Evolutionary conservation across 1,140 invertebrate genomes (phyloP).

Genomic region (Protaetia brevitarsis): DNA sequence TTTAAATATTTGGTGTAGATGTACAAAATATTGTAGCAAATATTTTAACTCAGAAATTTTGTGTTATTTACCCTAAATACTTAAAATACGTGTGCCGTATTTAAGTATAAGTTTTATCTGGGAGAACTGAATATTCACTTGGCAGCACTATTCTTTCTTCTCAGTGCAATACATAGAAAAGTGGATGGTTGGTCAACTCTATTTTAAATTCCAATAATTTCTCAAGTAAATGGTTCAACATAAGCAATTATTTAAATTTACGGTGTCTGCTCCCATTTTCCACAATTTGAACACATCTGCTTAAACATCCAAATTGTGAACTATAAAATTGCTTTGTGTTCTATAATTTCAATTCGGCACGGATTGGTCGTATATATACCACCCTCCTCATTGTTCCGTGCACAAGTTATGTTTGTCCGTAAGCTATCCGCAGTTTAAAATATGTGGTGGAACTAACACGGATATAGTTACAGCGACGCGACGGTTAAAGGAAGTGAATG

Average conservation of each 20-base stretch:
- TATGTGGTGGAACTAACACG: not conserved
- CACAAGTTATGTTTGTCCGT: not conserved
- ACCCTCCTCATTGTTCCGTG: not conserved
- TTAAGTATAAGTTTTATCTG: too few species aligned
- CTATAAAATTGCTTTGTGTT: constrained; percentile 18
- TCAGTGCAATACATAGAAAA: too few species aligned
- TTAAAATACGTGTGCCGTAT: too few species aligned
- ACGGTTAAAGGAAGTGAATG: not conserved
- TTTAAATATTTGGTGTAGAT: too few species aligned
- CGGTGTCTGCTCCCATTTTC: not conserved
- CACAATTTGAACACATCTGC: constrained; percentile 9
- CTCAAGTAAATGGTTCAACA: not conserved
- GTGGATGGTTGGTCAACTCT: too few species aligned
- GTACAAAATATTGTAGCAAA: too few species aligned
- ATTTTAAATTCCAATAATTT: not conserved
- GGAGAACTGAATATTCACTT: too few species aligned
- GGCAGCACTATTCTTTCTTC: too few species aligned
- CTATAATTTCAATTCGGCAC: constrained; percentile 7
- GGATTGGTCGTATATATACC: not conserved
- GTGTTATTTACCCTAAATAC: too few species aligned
- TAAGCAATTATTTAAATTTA: constrained; percentile 13
- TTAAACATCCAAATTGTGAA: not conserved
- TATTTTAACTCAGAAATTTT: too few species aligned
- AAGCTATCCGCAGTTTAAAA: not conserved
- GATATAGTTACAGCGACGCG: not conserved